phyloP scores from a whole-genome alignment of 2,797 vertebrate genomes.

The Falco rusticolus region DNA sequence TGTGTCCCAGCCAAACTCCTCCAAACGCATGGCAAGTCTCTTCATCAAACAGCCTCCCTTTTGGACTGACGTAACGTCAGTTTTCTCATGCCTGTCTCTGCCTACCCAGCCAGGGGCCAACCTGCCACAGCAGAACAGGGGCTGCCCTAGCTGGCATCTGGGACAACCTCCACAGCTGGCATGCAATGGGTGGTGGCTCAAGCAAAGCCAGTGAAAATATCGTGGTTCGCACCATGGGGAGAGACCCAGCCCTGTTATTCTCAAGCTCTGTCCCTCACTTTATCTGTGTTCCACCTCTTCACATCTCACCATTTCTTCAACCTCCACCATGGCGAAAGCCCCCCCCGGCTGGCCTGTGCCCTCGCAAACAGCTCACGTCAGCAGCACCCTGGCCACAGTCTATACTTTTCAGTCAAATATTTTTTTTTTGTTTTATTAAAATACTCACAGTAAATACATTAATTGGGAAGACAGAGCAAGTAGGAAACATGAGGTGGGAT shows the following conservation, averaged over 20 bases:
- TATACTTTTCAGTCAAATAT: background rate
- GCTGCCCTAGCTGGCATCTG: background rate
- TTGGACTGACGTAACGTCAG: background rate
- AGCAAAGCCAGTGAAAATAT: background rate
- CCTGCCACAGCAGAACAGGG: background rate
- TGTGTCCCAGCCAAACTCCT: background rate
- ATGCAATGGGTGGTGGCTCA: background rate
- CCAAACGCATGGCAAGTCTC: background rate
- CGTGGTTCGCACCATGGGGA: rapidly evolving
- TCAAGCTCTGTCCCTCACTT: background rate
- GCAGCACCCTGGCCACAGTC: background rate
- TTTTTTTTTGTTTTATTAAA: constrained; percentile 15
- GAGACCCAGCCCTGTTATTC: background rate
- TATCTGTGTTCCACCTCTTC: background rate
- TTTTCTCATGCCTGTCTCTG: background rate
- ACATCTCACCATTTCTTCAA: background rate
- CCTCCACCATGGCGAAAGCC: background rate
- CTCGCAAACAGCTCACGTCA: background rate
- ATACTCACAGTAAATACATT: constrained; percentile 4
- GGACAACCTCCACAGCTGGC: background rate
- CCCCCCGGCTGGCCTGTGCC: background rate
- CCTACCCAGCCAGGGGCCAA: background rate
- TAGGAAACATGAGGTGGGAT: background rate
- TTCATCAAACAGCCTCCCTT: background rate
- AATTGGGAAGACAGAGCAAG: background rate